Conservation (phyloP, 2,888 invertebrate species). For the Cephus spinipes region DNA sequence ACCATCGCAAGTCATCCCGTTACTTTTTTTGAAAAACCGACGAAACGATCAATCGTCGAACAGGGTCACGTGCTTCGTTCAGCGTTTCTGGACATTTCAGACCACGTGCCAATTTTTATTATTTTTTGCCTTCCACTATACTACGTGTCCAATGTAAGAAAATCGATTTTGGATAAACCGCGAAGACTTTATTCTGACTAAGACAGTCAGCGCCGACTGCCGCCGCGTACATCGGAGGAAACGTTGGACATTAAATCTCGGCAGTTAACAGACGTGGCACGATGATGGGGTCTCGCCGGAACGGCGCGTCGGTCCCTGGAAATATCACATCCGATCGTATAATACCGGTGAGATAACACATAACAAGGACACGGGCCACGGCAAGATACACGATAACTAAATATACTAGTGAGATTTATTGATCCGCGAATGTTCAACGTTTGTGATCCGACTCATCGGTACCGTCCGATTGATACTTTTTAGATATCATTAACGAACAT, state of each 20-base stretch:
- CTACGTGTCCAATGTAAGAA: no score
- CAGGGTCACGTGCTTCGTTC: no score
- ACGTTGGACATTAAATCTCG: constrained; percentile 33
- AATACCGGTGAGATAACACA: constrained; percentile 56
- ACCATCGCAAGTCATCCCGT: no score
- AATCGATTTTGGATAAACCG: no score
- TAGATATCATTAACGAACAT: neutral
- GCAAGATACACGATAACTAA: constrained; percentile 45
- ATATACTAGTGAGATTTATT: constrained; percentile 49
- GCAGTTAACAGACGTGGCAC: constrained; percentile 23
- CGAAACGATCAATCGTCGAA: no score
- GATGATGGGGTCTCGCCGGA: constrained; percentile 15
- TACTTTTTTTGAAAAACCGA: no score
- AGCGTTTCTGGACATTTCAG: no score
- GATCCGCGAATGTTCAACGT: constrained; percentile 36
- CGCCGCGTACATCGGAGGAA: constrained; percentile 31
- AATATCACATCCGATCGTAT: constrained; percentile 55
- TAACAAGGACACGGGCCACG: constrained; percentile 38
- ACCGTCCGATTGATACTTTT: neutral
- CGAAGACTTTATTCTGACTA: no score
- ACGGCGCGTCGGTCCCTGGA: constrained; percentile 30
- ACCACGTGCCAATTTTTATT: no score
- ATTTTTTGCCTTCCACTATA: no score
- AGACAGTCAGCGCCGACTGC: no score
- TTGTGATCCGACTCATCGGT: constrained; percentile 9